phyloP scores from a whole-genome alignment of 2,888 invertebrate genomes.

The Keiferia lycopersicella region DNA sequence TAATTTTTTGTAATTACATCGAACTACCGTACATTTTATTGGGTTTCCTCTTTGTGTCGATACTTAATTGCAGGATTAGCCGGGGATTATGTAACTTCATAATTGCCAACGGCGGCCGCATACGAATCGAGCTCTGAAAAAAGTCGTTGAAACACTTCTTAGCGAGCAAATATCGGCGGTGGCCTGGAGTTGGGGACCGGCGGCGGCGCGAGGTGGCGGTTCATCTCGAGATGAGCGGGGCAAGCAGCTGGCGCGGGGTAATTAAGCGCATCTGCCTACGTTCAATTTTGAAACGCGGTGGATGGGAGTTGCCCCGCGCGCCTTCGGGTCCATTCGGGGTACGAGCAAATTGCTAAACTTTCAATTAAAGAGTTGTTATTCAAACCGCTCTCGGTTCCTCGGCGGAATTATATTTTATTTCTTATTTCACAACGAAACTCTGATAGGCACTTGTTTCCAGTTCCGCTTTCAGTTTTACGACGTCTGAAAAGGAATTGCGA shows the following conservation, averaged over 20 bases:
- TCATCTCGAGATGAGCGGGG: constrained; percentile 71
- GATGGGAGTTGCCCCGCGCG: constrained; percentile 68
- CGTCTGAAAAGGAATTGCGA: constrained; percentile 57
- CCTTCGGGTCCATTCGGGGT: constrained; percentile 77
- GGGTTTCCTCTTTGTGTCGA: constrained; percentile 47
- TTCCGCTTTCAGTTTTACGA: constrained; percentile 60
- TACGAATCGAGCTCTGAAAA: constrained; percentile 58
- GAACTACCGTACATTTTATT: constrained; percentile 36
- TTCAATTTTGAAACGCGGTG: constrained; percentile 79
- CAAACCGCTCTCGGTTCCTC: constrained; percentile 73
- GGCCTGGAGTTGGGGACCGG: constrained; percentile 34
- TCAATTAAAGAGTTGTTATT: constrained; percentile 82
- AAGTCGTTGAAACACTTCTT: constrained; percentile 61
- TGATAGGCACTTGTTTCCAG: constrained; percentile 68
- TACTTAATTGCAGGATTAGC: constrained; percentile 54
- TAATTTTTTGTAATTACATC: constrained; percentile 24
- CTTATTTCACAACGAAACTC: constrained; percentile 71
- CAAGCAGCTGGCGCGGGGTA: constrained; percentile 76
- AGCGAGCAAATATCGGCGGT: constrained; percentile 61
- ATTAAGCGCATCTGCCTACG: constrained; percentile 81
- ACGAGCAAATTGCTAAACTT: constrained; percentile 81
- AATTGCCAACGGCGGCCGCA: constrained; percentile 50
- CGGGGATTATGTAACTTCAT: constrained; percentile 45
- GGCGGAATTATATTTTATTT: constrained; percentile 77
- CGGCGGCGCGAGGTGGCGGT: constrained; percentile 46